A percentile compares a stretch with the other conserved stretches of the same genome.
phyloP scores from a whole-genome alignment of 2,113 vertebrate genomes.

The Siniperca chuatsi region DNA sequence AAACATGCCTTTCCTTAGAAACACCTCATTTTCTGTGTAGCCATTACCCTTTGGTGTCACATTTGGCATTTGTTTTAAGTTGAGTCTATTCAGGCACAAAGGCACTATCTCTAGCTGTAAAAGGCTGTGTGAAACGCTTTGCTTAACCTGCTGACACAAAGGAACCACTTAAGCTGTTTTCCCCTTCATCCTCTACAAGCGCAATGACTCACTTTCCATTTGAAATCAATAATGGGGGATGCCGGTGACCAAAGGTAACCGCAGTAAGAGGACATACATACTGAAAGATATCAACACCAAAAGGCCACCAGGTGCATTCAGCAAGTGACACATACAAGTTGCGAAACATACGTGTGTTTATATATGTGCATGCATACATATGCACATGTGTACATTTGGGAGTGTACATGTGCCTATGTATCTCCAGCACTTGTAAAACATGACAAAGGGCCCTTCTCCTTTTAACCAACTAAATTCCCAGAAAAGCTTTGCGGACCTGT shows the following conservation, averaged over 20 bases:
- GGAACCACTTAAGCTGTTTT: constrained; percentile 79
- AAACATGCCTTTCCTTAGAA: constrained; percentile 64
- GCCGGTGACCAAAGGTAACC: constrained; percentile 60
- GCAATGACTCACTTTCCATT: constrained; percentile 79
- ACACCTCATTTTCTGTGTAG: constrained; percentile 65
- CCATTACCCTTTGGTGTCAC: constrained; percentile 79
- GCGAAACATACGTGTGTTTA: not conserved
- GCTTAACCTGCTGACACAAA: constrained; percentile 82
- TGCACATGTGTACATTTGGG: not conserved
- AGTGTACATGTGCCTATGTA: not conserved
- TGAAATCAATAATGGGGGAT: constrained; percentile 77
- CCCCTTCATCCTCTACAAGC: constrained; percentile 67
- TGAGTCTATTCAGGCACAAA: constrained; percentile 74
- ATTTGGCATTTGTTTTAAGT: constrained; percentile 80
- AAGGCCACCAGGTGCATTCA: constrained; percentile 36
- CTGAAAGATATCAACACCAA: constrained; percentile 55
- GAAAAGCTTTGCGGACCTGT: constrained; percentile 45
- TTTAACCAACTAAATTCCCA: constrained; percentile 38
- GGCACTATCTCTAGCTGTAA: constrained; percentile 73
- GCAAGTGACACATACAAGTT: constrained; percentile 6
- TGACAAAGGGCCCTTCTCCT: constrained; percentile 2
- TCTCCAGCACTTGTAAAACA: constrained; percentile 21
- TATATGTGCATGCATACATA: not conserved
- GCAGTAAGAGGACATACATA: constrained; percentile 44
- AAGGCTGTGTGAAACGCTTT: constrained; percentile 74